Percentiles rank a stretch among this genome's conserved stretches.
Evolutionary conservation across 2,888 invertebrate genomes (phyloP).

Genomic region (Nomada ruficornis): DNA sequence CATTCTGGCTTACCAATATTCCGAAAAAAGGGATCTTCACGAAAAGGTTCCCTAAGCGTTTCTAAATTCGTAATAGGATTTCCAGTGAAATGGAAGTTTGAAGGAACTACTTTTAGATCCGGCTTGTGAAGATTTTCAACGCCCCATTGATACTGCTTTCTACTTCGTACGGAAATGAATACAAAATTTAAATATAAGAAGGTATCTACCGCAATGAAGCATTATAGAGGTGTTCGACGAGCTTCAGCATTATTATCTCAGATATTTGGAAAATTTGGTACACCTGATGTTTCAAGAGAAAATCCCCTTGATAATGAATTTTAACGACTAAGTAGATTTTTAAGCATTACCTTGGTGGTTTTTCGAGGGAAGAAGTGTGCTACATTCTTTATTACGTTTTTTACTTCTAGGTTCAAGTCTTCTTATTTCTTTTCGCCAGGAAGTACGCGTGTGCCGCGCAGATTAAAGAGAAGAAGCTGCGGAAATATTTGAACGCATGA

Average conservation of each 20-base stretch:
- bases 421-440: too few relatives aligned
- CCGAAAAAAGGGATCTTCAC: background rate
- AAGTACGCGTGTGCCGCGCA: too few relatives aligned
- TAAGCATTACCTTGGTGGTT: too few relatives aligned
- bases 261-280: background rate
- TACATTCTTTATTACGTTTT: too few relatives aligned
- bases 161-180: background rate
- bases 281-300: background rate
- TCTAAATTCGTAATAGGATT: constrained; percentile 46
- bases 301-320: background rate
- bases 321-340: background rate
- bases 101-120: background rate
- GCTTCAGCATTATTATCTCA: background rate
- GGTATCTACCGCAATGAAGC: too few relatives aligned
- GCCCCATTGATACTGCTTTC: background rate
- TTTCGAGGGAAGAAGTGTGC: too few relatives aligned
- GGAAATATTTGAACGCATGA: too few relatives aligned
- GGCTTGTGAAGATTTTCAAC: constrained; percentile 7
- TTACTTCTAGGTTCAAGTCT: too few relatives aligned
- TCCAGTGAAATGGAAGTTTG: constrained; percentile 31
- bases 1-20: constrained; percentile 6
- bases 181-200: background rate
- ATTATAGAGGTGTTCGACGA: background rate
- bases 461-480: too few relatives aligned
- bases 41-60: constrained; percentile 22